A percentile compares a stretch with the other conserved stretches of the same genome.
phyloP scores from a whole-genome alignment of 2,888 invertebrate species.

The Caprella mutica region DNA sequence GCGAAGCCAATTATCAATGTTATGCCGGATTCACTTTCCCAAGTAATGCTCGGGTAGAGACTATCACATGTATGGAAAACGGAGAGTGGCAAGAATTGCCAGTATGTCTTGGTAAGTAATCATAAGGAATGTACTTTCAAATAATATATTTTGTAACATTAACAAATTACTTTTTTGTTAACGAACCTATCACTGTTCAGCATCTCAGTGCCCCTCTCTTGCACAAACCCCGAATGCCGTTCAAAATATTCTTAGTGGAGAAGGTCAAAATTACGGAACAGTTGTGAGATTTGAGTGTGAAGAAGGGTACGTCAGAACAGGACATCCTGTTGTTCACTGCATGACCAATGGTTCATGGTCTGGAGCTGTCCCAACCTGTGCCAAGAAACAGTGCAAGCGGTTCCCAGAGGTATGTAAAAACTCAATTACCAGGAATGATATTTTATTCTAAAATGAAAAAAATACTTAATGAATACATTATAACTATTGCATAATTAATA shows the following conservation, averaged over 20 bases:
- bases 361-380: slow-evolving; percentile 74
- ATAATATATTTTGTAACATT: background rate
- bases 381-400: slow-evolving; percentile 55
- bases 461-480: background rate
- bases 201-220: slow-evolving; percentile 78
- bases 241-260: slow-evolving; percentile 73
- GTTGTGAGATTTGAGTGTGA: slow-evolving; percentile 83
- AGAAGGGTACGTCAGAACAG: slow-evolving; percentile 74
- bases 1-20: slow-evolving; percentile 88
- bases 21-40: slow-evolving; percentile 92
- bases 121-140: background rate
- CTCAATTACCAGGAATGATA: too few species aligned
- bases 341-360: slow-evolving; percentile 96
- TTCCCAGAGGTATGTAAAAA: slow-evolving; percentile 52
- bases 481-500: background rate
- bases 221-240: slow-evolving; percentile 79
- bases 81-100: slow-evolving; percentile 88
- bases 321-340: slow-evolving; percentile 79
- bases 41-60: slow-evolving; percentile 72
- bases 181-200: slow-evolving; percentile 45
- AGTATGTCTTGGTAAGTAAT: slow-evolving; percentile 59
- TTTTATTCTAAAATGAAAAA: background rate
- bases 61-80: slow-evolving; percentile 75
- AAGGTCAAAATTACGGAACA: slow-evolving; percentile 83
- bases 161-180: background rate